Conservation (phyloP, 2,797 vertebrate genomes). For the Gadopsis bispinosus region DNA sequence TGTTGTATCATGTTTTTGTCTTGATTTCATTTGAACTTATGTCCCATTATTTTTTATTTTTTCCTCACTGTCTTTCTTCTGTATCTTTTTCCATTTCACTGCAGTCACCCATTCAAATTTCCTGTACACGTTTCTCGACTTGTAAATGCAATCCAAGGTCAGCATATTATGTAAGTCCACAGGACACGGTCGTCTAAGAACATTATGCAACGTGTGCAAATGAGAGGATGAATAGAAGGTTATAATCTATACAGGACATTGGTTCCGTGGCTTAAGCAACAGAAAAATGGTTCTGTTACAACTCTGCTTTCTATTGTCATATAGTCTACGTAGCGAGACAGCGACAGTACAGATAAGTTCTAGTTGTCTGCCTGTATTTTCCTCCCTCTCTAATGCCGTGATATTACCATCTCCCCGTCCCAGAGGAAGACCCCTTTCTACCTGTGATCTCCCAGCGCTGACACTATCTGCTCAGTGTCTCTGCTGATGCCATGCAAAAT, state of each 20-base stretch:
- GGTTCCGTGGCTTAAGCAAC: slow-evolving; percentile 17
- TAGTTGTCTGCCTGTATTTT: slow-evolving; percentile 55
- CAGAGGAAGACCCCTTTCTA: slow-evolving; percentile 64
- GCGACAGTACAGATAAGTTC: slow-evolving; percentile 66
- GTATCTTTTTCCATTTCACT: slow-evolving; percentile 18
- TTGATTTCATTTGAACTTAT: slow-evolving; percentile 16
- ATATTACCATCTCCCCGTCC: slow-evolving; percentile 68
- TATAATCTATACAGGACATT: slow-evolving; percentile 10
- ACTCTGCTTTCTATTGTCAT: slow-evolving; percentile 38
- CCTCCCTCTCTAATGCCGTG: slow-evolving; percentile 63
- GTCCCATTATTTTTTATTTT: slow-evolving; percentile 12
- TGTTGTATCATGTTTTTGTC: neutral
- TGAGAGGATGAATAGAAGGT: neutral
- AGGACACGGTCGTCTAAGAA: neutral
- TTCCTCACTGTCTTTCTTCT: slow-evolving; percentile 1
- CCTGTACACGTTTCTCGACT: slow-evolving; percentile 6
- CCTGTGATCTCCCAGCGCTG: slow-evolving; percentile 74
- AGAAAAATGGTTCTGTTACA: slow-evolving; percentile 37
- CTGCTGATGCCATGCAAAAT: slow-evolving; percentile 78
- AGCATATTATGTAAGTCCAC: neutral
- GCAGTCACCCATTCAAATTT: slow-evolving; percentile 35
- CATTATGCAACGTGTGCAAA: neutral
- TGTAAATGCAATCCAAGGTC: slow-evolving; percentile 28
- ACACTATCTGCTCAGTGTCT: slow-evolving; percentile 75
- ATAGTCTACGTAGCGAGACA: slow-evolving; percentile 25